Base-by-base conservation (phyloP, 2,888 invertebrate species). In the Drosophila nigricruria region DNA sequence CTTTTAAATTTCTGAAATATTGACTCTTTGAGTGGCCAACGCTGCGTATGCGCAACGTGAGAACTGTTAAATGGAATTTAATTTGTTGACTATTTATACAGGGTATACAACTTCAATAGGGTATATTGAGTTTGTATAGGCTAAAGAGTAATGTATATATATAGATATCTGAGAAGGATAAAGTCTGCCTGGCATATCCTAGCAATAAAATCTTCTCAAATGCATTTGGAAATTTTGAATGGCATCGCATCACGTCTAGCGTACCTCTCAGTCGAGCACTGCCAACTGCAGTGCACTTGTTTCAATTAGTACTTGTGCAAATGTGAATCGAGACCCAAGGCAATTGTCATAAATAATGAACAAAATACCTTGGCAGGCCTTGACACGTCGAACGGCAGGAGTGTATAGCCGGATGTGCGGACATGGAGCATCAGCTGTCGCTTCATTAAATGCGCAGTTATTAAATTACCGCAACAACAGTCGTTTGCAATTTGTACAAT, bases 371-470 rank as follows among this genome's bases (percentile, higher is more conserved):
- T 78, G 68, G 62, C 77, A 80, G 67, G 54, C 60, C 67, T 64
- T 71, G 63, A 65, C 64, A 62, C 47, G 45, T 43, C 63, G 52
- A 32, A 34, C 66, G 25, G 40, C 25, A 25, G 27, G 42, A 30
- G 42, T 16, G 42, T 20, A 56, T 16, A 8, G 36, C 53, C 36
- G 53, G 53, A 53, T 53, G 53, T 53, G 53, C 53, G 53, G 53
- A 53, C 53, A 27, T 23, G 53, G 53, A 57, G 72, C 80, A 85
- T 87, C 86, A 86, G 87, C 83, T 86, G 86, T 84, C 81, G 85
- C 85, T 86, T 85, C 88, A 88, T 87, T 86, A 88, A 86, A 82
- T 81, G 83, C 63, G 83, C 82, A 86, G 86, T 86, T 86, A 86
- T 86, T 88, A 87, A 86, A 85, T 86, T 88, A 88, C 86, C 88